Evolutionary conservation across 2,797 vertebrate species (phyloP).

Genomic region (Austrolebias charrua): DNA sequence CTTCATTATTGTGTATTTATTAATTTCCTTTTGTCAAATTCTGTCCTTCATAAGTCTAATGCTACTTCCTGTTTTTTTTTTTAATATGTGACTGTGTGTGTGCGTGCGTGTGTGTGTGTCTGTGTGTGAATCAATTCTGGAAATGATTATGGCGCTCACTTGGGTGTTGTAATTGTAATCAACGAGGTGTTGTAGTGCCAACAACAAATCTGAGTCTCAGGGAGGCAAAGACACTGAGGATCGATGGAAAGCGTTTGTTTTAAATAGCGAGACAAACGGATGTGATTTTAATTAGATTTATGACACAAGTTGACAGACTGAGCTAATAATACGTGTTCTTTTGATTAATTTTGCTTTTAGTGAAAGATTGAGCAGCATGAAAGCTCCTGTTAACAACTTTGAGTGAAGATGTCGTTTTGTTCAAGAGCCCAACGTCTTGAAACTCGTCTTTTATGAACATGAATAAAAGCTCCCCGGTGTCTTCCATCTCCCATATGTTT

Average conservation of each 20-base stretch:
- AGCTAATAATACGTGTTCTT: constrained; percentile 35
- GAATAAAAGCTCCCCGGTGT: constrained; percentile 42
- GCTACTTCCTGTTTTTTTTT: constrained; percentile 28
- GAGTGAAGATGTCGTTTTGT: constrained; percentile 27
- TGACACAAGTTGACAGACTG: constrained; percentile 34
- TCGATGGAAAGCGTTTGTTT: constrained; percentile 18
- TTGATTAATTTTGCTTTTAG: constrained; percentile 23
- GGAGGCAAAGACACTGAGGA: constrained; percentile 27
- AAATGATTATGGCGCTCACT: constrained; percentile 32
- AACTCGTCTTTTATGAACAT: constrained; percentile 38
- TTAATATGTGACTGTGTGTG: not conserved
- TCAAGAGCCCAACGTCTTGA: constrained; percentile 31
- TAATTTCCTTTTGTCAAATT: too few species aligned
- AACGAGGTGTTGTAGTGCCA: constrained; percentile 47
- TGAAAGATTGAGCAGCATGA: constrained; percentile 23
- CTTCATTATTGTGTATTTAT: too few species aligned
- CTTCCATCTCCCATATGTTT: constrained; percentile 63
- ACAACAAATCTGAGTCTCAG: constrained; percentile 37
- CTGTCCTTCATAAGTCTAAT: not conserved
- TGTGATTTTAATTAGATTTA: constrained; percentile 42
- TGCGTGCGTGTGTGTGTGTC: constrained; percentile 20
- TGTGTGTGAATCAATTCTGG: constrained; percentile 33
- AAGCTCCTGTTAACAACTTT: constrained; percentile 15
- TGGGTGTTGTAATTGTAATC: constrained; percentile 64
- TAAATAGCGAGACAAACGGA: constrained; percentile 33